Evolutionary conservation across 2,113 vertebrate species (phyloP).

Genomic region (Passer domesticus): DNA sequence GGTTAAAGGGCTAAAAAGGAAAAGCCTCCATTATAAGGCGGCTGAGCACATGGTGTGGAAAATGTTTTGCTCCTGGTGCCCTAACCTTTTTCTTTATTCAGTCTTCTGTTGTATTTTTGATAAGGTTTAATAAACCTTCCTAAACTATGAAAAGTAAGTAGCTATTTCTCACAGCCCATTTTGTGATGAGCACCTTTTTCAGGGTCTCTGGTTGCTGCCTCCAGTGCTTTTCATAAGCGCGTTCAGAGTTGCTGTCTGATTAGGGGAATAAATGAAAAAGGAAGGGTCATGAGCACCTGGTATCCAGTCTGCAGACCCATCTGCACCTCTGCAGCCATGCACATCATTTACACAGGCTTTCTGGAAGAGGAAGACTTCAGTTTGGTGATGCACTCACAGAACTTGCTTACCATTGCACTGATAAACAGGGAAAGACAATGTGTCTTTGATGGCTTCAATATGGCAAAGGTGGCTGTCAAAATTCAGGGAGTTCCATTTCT

Average conservation of each 20-base stretch:
- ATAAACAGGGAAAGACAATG: neutral
- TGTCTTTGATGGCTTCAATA: neutral
- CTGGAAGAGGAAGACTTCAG: neutral
- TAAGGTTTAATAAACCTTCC: too few relatives aligned
- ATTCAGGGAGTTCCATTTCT: slow-evolving; percentile 9
- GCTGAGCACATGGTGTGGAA: too few relatives aligned
- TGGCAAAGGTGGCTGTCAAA: neutral
- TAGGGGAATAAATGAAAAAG: neutral
- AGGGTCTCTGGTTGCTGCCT: neutral
- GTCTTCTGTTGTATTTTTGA: too few relatives aligned
- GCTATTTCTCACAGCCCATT: neutral
- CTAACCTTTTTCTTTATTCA: too few relatives aligned
- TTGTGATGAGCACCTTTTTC: neutral
- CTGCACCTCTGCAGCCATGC: neutral
- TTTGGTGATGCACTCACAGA: neutral
- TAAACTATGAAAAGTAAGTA: too few relatives aligned
- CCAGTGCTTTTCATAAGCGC: neutral
- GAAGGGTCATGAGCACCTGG: neutral
- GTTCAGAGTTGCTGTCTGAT: neutral
- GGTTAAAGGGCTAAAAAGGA: too few relatives aligned
- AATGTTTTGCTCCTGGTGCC: too few relatives aligned
- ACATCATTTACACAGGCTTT: neutral
- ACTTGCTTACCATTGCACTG: neutral
- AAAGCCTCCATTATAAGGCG: too few relatives aligned
- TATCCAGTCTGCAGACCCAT: fast-evolving